Evolutionary conservation across 2,888 invertebrate species (phyloP).

Genomic region (Polyommatus icarus): DNA sequence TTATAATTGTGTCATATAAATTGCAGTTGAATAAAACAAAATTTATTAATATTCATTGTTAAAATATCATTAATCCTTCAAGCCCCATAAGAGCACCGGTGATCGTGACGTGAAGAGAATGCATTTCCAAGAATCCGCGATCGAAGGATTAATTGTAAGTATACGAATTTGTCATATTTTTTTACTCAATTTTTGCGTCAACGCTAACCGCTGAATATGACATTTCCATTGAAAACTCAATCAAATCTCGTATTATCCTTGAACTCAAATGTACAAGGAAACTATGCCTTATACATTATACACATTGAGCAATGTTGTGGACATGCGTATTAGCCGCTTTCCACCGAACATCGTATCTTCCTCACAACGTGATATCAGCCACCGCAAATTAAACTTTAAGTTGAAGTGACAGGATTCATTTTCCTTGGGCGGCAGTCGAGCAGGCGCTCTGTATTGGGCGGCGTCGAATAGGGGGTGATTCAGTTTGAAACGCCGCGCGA

Average conservation of each 20-base stretch:
- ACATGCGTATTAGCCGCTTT: conserved; percentile 79
- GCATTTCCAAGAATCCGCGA: too few species aligned
- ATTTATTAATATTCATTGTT: too few species aligned
- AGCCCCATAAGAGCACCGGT: too few species aligned
- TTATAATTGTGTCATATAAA: background rate
- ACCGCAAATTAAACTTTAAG: conserved; percentile 53
- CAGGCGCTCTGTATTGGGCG: conserved; percentile 79
- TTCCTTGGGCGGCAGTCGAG: conserved; percentile 53
- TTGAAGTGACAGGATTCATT: conserved; percentile 46
- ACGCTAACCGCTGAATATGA: background rate
- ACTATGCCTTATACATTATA: conserved; percentile 72
- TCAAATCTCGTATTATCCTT: conserved; percentile 73
- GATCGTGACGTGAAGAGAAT: too few species aligned
- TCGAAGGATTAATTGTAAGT: too few species aligned
- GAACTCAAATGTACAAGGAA: conserved; percentile 78
- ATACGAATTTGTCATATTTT: background rate
- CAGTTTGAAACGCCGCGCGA: conserved; percentile 73
- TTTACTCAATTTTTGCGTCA: background rate
- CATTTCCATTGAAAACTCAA: conserved; percentile 50
- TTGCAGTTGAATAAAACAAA: too few species aligned
- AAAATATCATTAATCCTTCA: background rate
- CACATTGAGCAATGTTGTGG: conserved; percentile 71
- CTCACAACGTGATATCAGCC: conserved; percentile 55
- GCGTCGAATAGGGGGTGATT: conserved; percentile 76
- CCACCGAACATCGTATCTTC: conserved; percentile 74